These are phyloP conservation scores for Amblyjoppa fuscipennis DNA, from an alignment of 2,888 invertebrate species.

Conservation along the genomic window DNA sequence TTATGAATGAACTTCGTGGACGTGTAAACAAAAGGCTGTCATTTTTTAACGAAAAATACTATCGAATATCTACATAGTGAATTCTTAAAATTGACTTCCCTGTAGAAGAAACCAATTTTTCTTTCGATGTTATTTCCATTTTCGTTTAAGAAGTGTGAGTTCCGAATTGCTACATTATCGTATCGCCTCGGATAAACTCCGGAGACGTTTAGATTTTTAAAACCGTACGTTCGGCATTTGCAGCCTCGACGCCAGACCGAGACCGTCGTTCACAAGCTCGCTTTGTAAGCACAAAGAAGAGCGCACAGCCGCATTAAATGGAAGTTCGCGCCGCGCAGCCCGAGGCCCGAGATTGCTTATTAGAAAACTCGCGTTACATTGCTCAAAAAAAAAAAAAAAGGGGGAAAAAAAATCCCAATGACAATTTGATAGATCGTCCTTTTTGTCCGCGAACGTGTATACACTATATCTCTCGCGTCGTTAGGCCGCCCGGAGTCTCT, in stretches of 20 bases:
- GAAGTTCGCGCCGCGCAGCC: slow-evolving; percentile 49
- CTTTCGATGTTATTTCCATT: neutral
- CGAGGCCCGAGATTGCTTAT: slow-evolving; percentile 77
- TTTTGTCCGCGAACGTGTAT: slow-evolving; percentile 65
- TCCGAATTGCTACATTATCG: neutral
- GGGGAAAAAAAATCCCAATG: slow-evolving; percentile 76
- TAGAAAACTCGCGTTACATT: slow-evolving; percentile 71
- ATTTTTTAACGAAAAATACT: no score
- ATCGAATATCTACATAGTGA: no score
- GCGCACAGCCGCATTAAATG: slow-evolving; percentile 16
- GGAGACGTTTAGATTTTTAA: neutral
- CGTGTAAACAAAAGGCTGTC: no score
- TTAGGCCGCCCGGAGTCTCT: slow-evolving; percentile 59
- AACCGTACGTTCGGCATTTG: neutral
- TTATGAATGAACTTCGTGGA: no score
- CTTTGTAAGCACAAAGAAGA: slow-evolving; percentile 9
- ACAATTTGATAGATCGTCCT: slow-evolving; percentile 83
- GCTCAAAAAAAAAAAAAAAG: slow-evolving; percentile 72
- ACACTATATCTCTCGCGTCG: slow-evolving; percentile 46
- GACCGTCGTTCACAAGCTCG: slow-evolving; percentile 19
- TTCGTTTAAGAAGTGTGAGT: neutral
- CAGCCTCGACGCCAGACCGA: neutral
- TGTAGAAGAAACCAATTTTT: no score
- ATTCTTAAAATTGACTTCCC: no score
- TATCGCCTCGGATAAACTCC: neutral